These are phyloP conservation scores for Sebastes steindachneri DNA, from an alignment of 2,797 vertebrate genomes.

Conservation along the genomic window DNA sequence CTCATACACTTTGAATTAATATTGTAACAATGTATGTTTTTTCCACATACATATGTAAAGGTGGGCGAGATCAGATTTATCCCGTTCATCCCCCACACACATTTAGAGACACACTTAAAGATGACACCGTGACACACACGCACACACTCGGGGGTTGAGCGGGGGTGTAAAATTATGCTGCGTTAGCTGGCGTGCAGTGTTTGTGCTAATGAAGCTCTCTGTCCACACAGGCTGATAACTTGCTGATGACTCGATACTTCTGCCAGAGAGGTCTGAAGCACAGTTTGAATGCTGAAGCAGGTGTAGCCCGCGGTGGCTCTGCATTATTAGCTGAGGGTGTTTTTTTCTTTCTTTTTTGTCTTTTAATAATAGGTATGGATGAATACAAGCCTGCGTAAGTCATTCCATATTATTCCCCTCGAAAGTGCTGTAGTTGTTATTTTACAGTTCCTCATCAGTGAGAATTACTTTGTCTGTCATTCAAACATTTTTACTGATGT, in stretches of 20 bases:
- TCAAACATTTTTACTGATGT: neutral
- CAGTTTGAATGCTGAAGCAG: conserved; percentile 66
- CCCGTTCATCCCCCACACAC: conserved; percentile 35
- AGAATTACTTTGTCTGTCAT: neutral
- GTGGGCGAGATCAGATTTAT: conserved; percentile 24
- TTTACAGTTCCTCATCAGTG: neutral
- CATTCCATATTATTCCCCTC: neutral
- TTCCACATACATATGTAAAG: neutral
- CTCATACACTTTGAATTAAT: neutral
- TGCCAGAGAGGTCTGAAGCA: conserved; percentile 65
- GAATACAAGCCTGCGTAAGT: neutral
- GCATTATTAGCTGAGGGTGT: conserved; percentile 29
- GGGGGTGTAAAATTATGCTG: conserved; percentile 79
- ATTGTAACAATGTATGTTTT: neutral
- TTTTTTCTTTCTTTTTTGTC: neutral
- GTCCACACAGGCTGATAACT: conserved; percentile 77
- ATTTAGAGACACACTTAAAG: conserved; percentile 23
- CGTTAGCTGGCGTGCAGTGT: conserved; percentile 72
- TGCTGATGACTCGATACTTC: conserved; percentile 77
- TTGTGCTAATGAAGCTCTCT: conserved; percentile 79
- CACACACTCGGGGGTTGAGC: conserved; percentile 37
- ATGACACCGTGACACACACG: conserved; percentile 21
- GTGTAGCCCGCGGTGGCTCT: conserved; percentile 40
- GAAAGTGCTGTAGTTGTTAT: neutral
- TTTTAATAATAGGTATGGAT: neutral